A percentile compares a stretch with the other conserved stretches of the same genome.
Evolutionary conservation across 2,797 vertebrate genomes (phyloP).

Genomic region (Amblyraja radiata): DNA sequence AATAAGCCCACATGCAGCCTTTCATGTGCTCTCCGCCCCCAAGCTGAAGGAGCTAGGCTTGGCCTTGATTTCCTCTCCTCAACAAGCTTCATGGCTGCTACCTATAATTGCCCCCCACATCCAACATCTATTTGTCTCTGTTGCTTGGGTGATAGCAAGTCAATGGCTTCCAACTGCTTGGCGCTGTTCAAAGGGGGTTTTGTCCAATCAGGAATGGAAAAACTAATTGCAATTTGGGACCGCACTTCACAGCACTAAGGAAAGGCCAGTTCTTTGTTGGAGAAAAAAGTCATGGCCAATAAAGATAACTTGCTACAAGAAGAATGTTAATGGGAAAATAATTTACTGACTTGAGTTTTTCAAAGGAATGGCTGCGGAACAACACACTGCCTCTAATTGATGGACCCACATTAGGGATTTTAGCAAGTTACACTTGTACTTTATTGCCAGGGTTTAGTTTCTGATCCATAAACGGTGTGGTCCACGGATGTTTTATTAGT

Average conservation of each 20-base stretch:
- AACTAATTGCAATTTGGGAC: constrained; percentile 30
- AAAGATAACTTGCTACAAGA: constrained; percentile 29
- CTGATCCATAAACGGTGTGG: background rate
- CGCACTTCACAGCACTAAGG: constrained; percentile 26
- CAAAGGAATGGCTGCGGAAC: background rate
- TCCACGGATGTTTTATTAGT: background rate
- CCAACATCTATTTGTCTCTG: constrained; percentile 40
- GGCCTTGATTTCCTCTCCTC: constrained; percentile 56
- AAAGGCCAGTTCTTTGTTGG: constrained; percentile 17
- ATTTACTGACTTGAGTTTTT: constrained; percentile 1
- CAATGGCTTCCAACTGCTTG: constrained; percentile 30
- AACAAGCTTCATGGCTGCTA: constrained; percentile 65
- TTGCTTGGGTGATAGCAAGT: constrained; percentile 36
- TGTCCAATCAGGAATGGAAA: constrained; percentile 22
- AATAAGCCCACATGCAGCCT: constrained; percentile 60
- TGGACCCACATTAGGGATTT: background rate
- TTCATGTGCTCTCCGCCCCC: constrained; percentile 56
- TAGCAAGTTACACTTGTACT: background rate
- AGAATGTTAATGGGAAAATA: constrained; percentile 37
- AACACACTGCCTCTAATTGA: constrained; percentile 12
- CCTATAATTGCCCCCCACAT: constrained; percentile 62
- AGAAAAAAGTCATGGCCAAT: background rate
- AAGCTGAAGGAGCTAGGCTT: constrained; percentile 56
- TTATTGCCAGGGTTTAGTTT: background rate
- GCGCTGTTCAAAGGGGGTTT: constrained; percentile 9